These are phyloP conservation scores for Hyposmocoma kahamanoa DNA, from an alignment of 1,140 invertebrate species.

Conservation along the genomic window DNA sequence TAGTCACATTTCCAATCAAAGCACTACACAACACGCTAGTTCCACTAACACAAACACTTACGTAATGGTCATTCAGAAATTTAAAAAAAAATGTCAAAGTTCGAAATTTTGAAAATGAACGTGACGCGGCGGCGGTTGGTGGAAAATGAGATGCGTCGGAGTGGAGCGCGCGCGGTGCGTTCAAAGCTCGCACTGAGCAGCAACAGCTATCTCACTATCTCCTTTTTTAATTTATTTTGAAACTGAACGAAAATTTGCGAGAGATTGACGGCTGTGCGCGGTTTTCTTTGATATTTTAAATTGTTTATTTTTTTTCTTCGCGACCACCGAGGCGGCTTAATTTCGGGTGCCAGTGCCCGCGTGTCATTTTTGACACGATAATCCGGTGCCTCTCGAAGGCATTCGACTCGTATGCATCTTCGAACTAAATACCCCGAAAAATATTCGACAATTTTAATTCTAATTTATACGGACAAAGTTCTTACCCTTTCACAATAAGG, in stretches of 20 bases:
- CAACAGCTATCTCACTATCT: slow-evolving; percentile 36
- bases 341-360: slow-evolving; percentile 31
- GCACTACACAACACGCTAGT: too few species aligned
- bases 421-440: too few species aligned
- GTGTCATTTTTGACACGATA: slow-evolving; percentile 55
- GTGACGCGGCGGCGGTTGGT: slow-evolving; percentile 13
- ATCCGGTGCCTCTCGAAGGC: slow-evolving; percentile 21
- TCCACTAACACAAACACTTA: too few species aligned
- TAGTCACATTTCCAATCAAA: too few species aligned
- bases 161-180: slow-evolving; percentile 46
- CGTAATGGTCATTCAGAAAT: slow-evolving; percentile 12
- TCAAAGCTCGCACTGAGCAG: slow-evolving; percentile 53
- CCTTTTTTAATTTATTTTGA: slow-evolving; percentile 56
- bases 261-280: slow-evolving; percentile 40
- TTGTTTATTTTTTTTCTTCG: slow-evolving; percentile 16
- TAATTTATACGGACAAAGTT: too few species aligned
- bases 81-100: slow-evolving; percentile 1
- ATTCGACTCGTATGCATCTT: too few species aligned
- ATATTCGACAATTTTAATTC: too few species aligned
- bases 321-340: slow-evolving; percentile 39
- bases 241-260: slow-evolving; percentile 54
- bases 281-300: slow-evolving; percentile 29
- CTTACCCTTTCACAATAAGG: too few species aligned
- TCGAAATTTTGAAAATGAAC: slow-evolving; percentile 22
- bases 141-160: slow-evolving; percentile 20